Percentiles rank a stretch among this genome's conserved stretches.
phyloP scores from a whole-genome alignment of 2,888 invertebrate genomes.

The Tenthredo scrophulariae region DNA sequence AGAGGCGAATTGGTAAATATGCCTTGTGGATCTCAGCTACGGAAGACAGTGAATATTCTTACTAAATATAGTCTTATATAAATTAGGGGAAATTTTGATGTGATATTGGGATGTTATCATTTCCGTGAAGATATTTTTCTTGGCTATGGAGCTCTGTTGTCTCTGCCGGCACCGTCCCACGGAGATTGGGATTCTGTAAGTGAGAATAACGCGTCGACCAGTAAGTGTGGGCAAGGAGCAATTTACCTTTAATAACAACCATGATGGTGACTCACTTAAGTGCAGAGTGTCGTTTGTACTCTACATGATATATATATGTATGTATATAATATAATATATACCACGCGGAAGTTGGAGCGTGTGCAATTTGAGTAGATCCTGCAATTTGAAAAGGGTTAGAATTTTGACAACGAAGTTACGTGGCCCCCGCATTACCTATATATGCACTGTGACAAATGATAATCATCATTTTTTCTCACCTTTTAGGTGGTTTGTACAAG shows the following conservation, averaged over 20 bases:
- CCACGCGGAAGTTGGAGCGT: not conserved
- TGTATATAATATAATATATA: not conserved
- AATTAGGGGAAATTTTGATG: conserved; percentile 28
- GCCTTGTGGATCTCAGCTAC: not conserved
- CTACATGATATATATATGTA: not conserved
- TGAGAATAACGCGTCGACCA: not conserved
- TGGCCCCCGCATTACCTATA: not conserved
- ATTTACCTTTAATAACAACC: conserved; percentile 38
- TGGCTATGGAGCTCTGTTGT: conserved; percentile 74
- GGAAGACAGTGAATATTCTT: not conserved
- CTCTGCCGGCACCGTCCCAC: conserved; percentile 67
- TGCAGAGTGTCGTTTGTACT: not conserved
- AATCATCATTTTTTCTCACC: too few relatives aligned
- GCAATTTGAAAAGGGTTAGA: not conserved
- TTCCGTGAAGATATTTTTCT: conserved; percentile 72
- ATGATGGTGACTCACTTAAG: conserved; percentile 25
- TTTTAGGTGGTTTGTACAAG: not conserved
- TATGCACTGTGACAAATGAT: not conserved
- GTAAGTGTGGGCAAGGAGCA: conserved; percentile 1
- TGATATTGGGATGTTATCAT: conserved; percentile 66
- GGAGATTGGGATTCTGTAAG: conserved; percentile 58
- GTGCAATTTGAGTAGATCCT: not conserved
- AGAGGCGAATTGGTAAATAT: not conserved
- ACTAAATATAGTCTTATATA: not conserved
- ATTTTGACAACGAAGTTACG: not conserved